A percentile compares a stretch with the other conserved stretches of the same genome.
Conservation (phyloP, 2,113 vertebrate genomes). For the Psilopogon haemacephalus region DNA sequence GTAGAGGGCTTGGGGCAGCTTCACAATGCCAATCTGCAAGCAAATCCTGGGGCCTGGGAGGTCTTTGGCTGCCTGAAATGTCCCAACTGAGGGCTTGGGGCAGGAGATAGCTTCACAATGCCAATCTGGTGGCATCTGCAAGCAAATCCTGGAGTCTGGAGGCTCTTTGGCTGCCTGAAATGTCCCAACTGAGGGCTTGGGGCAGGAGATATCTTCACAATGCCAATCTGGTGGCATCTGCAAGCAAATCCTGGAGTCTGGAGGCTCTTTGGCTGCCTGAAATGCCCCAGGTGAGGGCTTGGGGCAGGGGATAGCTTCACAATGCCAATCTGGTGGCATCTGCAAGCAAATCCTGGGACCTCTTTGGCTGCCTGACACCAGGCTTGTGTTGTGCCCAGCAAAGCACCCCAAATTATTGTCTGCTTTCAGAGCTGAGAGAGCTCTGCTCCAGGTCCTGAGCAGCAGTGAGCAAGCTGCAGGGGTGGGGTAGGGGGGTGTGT, state of each 20-base stretch:
- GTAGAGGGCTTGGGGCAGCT: too few species aligned
- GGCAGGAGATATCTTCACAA: accelerated
- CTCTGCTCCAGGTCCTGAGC: neutral
- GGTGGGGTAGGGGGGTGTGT: too few species aligned
- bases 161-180: neutral
- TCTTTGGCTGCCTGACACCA: neutral
- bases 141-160: neutral
- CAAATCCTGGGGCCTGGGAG: accelerated
- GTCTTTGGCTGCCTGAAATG: neutral
- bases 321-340: accelerated
- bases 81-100: too few species aligned
- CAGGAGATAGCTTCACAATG: accelerated
- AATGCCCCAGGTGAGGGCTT: too few species aligned
- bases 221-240: neutral
- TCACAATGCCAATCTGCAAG: neutral
- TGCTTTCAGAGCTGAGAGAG: neutral
- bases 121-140: neutral
- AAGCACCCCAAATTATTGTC: neutral
- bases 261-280: neutral
- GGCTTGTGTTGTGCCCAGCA: accelerated
- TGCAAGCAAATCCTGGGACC: neutral
- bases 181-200: too few species aligned
- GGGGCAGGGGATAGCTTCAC: too few species aligned
- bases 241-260: neutral
- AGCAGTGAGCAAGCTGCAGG: neutral